Evolutionary conservation across 2,113 vertebrate species (phyloP).

Genomic region (Epinephelus fuscoguttatus): DNA sequence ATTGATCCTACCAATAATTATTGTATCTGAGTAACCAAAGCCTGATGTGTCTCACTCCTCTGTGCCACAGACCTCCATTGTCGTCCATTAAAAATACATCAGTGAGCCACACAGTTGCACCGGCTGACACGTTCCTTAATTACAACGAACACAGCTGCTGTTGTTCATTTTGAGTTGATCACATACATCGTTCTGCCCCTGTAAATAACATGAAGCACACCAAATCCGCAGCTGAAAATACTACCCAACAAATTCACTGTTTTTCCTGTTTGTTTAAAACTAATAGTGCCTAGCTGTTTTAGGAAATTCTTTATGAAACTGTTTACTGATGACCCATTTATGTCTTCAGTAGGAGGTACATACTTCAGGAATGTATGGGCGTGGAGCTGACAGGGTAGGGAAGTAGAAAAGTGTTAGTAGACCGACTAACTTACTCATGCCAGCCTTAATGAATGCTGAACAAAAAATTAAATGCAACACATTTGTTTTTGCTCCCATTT

Average conservation of each 20-base stretch:
- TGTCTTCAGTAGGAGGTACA: too few species aligned
- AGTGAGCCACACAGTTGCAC: not conserved
- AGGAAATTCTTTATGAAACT: not conserved
- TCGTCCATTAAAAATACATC: constrained; percentile 1
- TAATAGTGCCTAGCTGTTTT: not conserved
- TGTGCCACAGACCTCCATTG: not conserved
- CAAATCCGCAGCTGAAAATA: not conserved
- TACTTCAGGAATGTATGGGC: too few species aligned
- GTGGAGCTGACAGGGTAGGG: not conserved
- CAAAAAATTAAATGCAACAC: too few species aligned
- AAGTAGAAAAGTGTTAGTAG: not conserved
- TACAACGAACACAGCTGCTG: not conserved
- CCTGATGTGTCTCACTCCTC: not conserved
- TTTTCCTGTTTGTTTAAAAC: not conserved
- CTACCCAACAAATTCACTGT: not conserved
- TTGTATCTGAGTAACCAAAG: not conserved
- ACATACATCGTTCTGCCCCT: not conserved
- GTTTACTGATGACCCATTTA: not conserved
- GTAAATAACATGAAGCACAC: too few species aligned
- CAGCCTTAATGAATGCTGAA: too few species aligned
- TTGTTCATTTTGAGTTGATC: not conserved
- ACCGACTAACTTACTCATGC: too few species aligned
- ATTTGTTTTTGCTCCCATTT: too few species aligned
- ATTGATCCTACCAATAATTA: not conserved
- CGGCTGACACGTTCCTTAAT: not conserved